Evolutionary conservation across 2,797 vertebrate genomes (phyloP).

Genomic region (Prionace glauca): DNA sequence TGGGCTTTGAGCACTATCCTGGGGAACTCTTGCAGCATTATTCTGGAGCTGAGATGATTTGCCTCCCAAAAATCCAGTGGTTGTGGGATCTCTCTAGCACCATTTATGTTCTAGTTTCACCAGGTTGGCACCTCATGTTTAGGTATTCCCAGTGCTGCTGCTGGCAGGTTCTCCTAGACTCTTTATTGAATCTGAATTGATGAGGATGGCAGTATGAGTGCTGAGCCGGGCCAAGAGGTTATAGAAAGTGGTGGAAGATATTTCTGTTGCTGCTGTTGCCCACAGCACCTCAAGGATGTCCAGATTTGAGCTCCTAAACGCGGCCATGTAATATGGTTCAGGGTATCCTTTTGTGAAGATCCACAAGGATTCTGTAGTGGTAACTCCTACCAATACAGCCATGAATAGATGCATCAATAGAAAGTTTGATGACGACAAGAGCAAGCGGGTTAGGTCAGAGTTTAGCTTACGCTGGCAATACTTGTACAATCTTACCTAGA

Average conservation of each 20-base stretch:
- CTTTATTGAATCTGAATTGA: neutral
- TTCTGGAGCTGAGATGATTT: neutral
- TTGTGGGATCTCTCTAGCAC: neutral
- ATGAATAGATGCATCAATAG: neutral
- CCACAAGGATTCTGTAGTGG: neutral
- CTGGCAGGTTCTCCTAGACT: neutral
- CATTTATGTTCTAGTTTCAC: neutral
- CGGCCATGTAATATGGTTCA: neutral
- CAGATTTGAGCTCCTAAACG: neutral
- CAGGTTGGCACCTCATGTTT: neutral
- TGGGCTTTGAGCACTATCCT: neutral
- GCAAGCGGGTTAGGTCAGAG: neutral
- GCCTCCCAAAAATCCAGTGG: neutral
- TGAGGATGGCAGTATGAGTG: neutral
- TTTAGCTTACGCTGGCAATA: neutral
- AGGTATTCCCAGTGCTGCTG: neutral
- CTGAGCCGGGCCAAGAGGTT: too few relatives aligned
- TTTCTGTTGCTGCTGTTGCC: too few relatives aligned
- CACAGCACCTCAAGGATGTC: too few relatives aligned
- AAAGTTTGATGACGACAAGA: neutral
- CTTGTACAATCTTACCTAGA: neutral
- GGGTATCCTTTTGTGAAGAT: neutral
- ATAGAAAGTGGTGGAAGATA: too few relatives aligned
- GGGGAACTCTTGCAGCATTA: neutral
- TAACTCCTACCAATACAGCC: neutral